A percentile compares a stretch with the other conserved stretches of the same genome.
Evolutionary conservation across 2,113 vertebrate species (phyloP).

Genomic region (Gallinago jamesoni): DNA sequence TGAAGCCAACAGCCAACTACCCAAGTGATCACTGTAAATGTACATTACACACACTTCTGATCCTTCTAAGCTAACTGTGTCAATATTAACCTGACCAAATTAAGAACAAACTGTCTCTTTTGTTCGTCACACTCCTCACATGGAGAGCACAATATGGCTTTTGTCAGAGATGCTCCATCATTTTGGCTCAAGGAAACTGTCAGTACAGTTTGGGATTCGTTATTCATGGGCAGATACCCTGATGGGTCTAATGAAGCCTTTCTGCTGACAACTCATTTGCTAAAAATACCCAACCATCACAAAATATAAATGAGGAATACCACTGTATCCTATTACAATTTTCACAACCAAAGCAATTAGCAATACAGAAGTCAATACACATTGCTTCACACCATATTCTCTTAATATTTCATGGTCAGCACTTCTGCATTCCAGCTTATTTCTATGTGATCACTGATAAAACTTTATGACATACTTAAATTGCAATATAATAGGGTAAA

Average conservation of each 20-base stretch:
- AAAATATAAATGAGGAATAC: slow-evolving; percentile 73
- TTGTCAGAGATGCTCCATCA: slow-evolving; percentile 88
- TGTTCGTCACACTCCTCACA: slow-evolving; percentile 77
- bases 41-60: slow-evolving; percentile 52
- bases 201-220: slow-evolving; percentile 89
- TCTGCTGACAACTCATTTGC: slow-evolving; percentile 90
- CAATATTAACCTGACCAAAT: slow-evolving; percentile 89
- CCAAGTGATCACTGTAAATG: slow-evolving; percentile 48
- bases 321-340: slow-evolving; percentile 45
- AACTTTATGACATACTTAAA: slow-evolving; percentile 82
- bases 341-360: slow-evolving; percentile 47
- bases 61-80: slow-evolving; percentile 77
- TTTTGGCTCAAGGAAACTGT: slow-evolving; percentile 87
- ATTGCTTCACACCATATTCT: not conserved
- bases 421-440: slow-evolving; percentile 43
- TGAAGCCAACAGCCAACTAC: slow-evolving; percentile 54
- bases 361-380: slow-evolving; percentile 18
- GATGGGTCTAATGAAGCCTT: slow-evolving; percentile 96
- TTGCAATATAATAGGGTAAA: slow-evolving; percentile 86
- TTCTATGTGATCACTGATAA: slow-evolving; percentile 73
- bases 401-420: slow-evolving; percentile 43
- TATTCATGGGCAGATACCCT: slow-evolving; percentile 93
- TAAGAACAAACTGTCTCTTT: slow-evolving; percentile 83
- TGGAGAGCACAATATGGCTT: slow-evolving; percentile 87
- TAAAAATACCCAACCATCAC: slow-evolving; percentile 86